Evolutionary conservation across 2,888 invertebrate species (phyloP).

Genomic region (Bibio marci): DNA sequence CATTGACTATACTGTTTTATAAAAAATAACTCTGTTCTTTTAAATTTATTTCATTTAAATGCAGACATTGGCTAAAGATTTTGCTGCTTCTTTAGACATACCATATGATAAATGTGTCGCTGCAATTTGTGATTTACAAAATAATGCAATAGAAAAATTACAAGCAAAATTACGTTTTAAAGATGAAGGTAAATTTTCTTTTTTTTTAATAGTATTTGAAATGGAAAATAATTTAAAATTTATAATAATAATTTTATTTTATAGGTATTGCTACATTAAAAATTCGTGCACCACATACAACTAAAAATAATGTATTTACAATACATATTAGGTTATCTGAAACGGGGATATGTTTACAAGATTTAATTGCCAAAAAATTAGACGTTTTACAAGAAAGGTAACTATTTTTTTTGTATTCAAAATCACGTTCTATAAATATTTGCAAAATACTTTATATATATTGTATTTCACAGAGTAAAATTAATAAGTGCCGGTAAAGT

Average conservation of each 20-base stretch:
- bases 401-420: constrained; percentile 2
- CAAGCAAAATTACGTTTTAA: constrained; percentile 50
- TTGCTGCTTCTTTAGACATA: constrained; percentile 36
- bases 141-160: constrained; percentile 52
- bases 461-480: constrained; percentile 32
- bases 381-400: constrained; percentile 30
- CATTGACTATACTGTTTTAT: constrained; percentile 1
- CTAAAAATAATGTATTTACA: constrained; percentile 33
- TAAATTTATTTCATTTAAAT: constrained; percentile 4
- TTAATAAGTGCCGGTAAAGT: constrained; percentile 50
- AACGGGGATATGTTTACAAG: constrained; percentile 37
- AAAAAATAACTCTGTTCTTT: background rate
- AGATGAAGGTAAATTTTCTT: constrained; percentile 30
- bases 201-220: background rate
- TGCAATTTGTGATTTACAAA: constrained; percentile 44
- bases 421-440: background rate
- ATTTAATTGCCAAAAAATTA: constrained; percentile 33
- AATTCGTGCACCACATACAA: constrained; percentile 41
- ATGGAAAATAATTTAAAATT: background rate
- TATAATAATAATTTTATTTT: background rate
- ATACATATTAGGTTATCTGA: constrained; percentile 38
- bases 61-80: constrained; percentile 45
- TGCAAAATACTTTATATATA: constrained; percentile 2
- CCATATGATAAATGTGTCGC: constrained; percentile 33
- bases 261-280: constrained; percentile 52